phyloP scores from a whole-genome alignment of 1,140 invertebrate species.

The Cyclina sinensis region DNA sequence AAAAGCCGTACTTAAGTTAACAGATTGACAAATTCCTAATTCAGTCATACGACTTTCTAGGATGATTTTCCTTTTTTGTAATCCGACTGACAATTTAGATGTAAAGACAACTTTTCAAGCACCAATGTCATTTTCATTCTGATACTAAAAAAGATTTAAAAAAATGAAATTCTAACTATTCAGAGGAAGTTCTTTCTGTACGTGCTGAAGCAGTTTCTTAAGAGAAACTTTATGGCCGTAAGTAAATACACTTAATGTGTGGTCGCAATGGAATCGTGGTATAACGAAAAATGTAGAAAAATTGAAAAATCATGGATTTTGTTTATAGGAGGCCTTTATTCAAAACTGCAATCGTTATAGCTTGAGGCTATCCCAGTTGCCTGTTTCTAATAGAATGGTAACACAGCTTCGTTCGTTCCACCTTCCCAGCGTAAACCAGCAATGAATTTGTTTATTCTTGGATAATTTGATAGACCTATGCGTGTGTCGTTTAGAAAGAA shows the following conservation, averaged over 20 bases:
- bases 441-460: constrained; percentile 45
- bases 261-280: neutral
- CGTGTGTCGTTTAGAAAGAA: constrained; percentile 46
- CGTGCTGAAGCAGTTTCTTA: too few species aligned
- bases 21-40: too few species aligned
- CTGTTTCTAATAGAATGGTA: constrained; percentile 58
- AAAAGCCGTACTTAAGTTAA: too few species aligned
- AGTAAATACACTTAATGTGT: constrained; percentile 22
- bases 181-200: too few species aligned
- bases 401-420: constrained; percentile 21
- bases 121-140: too few species aligned
- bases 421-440: constrained; percentile 17
- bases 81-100: too few species aligned
- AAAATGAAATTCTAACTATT: too few species aligned
- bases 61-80: too few species aligned
- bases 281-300: neutral
- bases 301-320: constrained; percentile 12
- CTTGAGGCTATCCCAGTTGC: constrained; percentile 5
- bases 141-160: too few species aligned
- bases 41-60: too few species aligned
- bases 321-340: constrained; percentile 48
- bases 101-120: too few species aligned
- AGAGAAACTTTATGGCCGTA: neutral
- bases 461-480: constrained; percentile 55
- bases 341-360: neutral